Base-by-base conservation (phyloP, 2,888 invertebrate species). In the Crioceris asparagi region DNA sequence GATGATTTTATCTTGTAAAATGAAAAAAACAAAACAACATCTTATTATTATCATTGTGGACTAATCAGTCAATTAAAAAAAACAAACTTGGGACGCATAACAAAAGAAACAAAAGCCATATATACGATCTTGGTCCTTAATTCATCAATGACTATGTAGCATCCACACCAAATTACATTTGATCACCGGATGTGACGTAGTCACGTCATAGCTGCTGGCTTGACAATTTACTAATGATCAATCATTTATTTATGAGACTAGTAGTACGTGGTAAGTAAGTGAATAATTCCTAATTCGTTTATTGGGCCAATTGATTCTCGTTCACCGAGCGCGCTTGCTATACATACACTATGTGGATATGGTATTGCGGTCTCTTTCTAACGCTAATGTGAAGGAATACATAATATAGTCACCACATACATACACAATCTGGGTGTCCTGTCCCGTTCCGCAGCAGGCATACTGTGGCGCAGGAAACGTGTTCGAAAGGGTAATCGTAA, bases 221-320 rank as follows among this genome's bases (percentile, higher is more conserved):
- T 58, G 57, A 61, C 61, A 63, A 64, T 64, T 64, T 62, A 60
- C 62, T 62, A 62, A 64, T 64, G 62, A 64, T 63, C 62, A 64
- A 64, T 63, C 64, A 63, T 62, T 60, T 62, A 62, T 63, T 62
- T 62, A 63, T 60, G 61, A 58, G 54, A 59, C n/a, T n/a, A n/a
- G n/a, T n/a, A n/a, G n/a, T n/a, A n/a, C n/a, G n/a, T n/a, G n/a
- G n/a, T n/a, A n/a, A n/a, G 57, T 53, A 58, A 60, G 62, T 59
- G 61, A 62, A 58, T 58, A 56, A 56, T 55, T 50, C 45, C 43
- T 48, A 50, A 50, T 50, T 53, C 56, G 55, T 55, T 56, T 56
- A 56, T 57, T 56, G 55, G 55, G 48, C 56, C 55, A 57, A 57
- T 57, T 57, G 58, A 58, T 58, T 56, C 54, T 56, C 53, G 56